Base-by-base conservation (phyloP, 37 sponge, comb jelly and placozoan species). In the Lycopodina hypogea region DNA sequence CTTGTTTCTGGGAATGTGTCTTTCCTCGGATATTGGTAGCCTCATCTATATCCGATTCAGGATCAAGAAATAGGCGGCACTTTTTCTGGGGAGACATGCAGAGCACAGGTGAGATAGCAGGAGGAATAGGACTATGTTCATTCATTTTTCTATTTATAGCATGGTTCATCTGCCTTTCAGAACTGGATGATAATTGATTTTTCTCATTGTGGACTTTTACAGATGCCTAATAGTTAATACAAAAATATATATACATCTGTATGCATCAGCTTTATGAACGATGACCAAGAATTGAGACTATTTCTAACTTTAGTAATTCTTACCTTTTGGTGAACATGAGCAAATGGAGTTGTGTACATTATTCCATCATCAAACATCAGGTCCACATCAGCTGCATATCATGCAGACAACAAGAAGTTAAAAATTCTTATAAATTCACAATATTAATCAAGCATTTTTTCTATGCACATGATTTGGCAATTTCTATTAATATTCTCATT, bases 321-420 rank as follows among this genome's bases (percentile, higher is more conserved):
- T 9, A 84, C 84, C 57, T 71, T 40, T 40, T 71, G 77, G 30
- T 78, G 56, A 71, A 84, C 84, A 17, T 35, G 40, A 26, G 56
- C n/a, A 12, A 84, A 30, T 9, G 84, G 84, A 0, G 84, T 51
- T 14, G 71, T 84, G 78, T 84, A 77, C 38, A 71, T 32, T 45
- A 84, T 78, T 15, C 71, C 84, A 77, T 84, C 84, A 71, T 84
- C 84, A 60, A 84, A 84, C 48, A 70, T 42, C n/a, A 84, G 48
- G 6, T 76, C 78, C 0, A 69, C 84, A 39, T 56, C 53, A 42
- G 56, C 84, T 84, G 78, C 18, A 35, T 1, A 69, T 69, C 42
- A 69, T 17, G 17, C 26, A 41, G 48, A 45, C 3, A 17, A 24
- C 3, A 45, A 23, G 71, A 24, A 41, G n/a, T n/a, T n/a, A n/a